Evolutionary conservation across 2,113 vertebrate genomes (phyloP).

Genomic region (Lepus americanus): DNA sequence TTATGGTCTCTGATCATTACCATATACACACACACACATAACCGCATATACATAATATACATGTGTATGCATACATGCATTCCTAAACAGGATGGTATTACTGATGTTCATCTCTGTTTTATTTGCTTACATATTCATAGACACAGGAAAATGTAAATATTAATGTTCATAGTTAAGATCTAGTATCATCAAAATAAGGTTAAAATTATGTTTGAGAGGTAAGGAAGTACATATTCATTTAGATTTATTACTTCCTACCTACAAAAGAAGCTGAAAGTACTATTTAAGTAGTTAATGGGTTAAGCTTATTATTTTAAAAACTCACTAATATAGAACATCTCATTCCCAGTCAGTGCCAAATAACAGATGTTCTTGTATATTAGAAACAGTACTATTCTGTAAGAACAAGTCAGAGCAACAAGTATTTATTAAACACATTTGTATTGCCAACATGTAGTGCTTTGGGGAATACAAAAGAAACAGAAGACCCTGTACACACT

Average conservation of each 20-base stretch:
- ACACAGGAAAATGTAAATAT: background rate
- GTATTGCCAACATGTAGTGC: conserved; percentile 66
- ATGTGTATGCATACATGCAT: background rate
- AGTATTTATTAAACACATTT: conserved; percentile 72
- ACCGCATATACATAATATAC: background rate
- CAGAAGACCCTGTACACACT: conserved; percentile 42
- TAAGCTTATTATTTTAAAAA: conserved; percentile 78
- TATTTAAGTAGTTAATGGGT: conserved; percentile 54
- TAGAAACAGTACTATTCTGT: conserved; percentile 77
- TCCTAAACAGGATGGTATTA: background rate
- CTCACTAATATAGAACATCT: conserved; percentile 71
- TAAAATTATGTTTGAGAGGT: conserved; percentile 52
- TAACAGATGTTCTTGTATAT: conserved; percentile 78
- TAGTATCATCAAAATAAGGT: conserved; percentile 35
- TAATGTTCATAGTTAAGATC: background rate
- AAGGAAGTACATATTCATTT: conserved; percentile 23
- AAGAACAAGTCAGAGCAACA: conserved; percentile 76
- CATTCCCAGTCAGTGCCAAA: conserved; percentile 70
- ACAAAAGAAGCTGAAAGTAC: conserved; percentile 53
- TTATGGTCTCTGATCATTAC: background rate
- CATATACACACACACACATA: background rate
- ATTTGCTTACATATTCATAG: background rate
- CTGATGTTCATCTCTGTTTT: background rate
- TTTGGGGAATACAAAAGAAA: conserved; percentile 70
- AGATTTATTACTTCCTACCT: conserved; percentile 41